Conservation (phyloP, 2,888 invertebrate species). For the Pseudococcus viburni region DNA sequence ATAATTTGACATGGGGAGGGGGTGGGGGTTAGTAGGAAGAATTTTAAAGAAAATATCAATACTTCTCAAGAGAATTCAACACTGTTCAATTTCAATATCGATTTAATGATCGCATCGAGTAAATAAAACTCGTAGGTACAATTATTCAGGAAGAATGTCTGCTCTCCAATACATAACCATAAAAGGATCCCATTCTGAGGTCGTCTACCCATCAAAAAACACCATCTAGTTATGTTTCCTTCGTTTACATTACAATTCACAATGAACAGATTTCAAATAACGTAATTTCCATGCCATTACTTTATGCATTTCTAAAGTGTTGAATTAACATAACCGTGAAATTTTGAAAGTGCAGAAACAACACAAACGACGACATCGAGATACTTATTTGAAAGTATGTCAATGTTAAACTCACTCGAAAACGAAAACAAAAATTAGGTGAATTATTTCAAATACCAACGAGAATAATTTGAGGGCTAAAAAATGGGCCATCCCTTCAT, state of each 20-base stretch:
- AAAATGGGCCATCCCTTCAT: background rate
- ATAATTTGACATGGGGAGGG: too few relatives aligned
- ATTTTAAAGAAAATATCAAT: too few relatives aligned
- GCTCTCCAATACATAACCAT: slow-evolving; percentile 13
- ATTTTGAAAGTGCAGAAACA: background rate
- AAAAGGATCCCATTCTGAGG: slow-evolving; percentile 27
- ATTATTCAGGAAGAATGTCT: slow-evolving; percentile 34
- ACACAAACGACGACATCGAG: background rate
- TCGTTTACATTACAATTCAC: background rate
- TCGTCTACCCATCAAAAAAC: slow-evolving; percentile 39
- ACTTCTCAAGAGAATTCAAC: background rate
- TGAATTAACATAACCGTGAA: background rate
- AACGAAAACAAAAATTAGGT: background rate
- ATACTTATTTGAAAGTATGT: background rate
- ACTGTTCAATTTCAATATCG: background rate
- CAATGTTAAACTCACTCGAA: background rate
- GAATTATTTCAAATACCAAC: background rate
- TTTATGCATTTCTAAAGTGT: background rate
- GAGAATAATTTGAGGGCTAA: background rate
- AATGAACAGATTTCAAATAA: background rate
- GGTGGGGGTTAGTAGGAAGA: too few relatives aligned
- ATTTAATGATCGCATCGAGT: background rate
- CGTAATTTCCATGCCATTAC: background rate
- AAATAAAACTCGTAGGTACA: background rate
- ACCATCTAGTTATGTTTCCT: background rate